Evolutionary conservation across 2,888 invertebrate genomes (phyloP).

Genomic region (Pyrgus malvae): DNA sequence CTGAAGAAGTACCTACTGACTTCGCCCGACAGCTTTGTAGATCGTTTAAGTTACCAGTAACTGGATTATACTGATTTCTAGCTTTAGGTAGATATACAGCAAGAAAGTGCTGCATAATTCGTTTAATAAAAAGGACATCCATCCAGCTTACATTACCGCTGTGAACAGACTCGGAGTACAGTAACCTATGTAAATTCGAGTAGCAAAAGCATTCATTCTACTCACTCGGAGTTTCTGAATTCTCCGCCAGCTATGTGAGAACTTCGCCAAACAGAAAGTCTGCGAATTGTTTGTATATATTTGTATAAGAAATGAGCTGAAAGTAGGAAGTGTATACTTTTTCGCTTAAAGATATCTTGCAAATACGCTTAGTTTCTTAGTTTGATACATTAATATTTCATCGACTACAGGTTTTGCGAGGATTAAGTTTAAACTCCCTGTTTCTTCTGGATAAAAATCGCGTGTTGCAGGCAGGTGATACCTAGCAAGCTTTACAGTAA

Average conservation of each 20-base stretch:
- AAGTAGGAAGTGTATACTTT: conserved; percentile 56
- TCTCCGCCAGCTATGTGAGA: conserved; percentile 65
- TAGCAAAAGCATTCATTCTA: conserved; percentile 57
- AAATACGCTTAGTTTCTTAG: conserved; percentile 1
- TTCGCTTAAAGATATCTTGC: conserved; percentile 32
- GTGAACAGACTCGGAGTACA: conserved; percentile 44
- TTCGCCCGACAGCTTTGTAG: too few relatives aligned
- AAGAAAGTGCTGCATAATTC: neutral
- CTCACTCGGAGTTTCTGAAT: conserved; percentile 65
- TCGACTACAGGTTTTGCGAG: neutral
- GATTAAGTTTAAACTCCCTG: neutral
- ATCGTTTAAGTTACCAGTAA: too few relatives aligned
- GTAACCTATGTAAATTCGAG: conserved; percentile 68
- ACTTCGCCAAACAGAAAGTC: conserved; percentile 61
- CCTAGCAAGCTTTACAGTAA: conserved; percentile 1
- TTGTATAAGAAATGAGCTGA: conserved; percentile 69
- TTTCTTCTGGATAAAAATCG: neutral
- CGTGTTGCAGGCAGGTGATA: conserved; percentile 34
- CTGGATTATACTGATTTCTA: too few relatives aligned
- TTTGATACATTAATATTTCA: conserved; percentile 6
- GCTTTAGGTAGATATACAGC: neutral
- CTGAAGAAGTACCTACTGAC: too few relatives aligned
- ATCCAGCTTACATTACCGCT: conserved; percentile 37
- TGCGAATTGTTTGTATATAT: conserved; percentile 70
- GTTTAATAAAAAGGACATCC: conserved; percentile 31